Percentiles rank a stretch among this genome's conserved stretches.
phyloP scores from a whole-genome alignment of 1,140 invertebrate species.

The Drosophila paulistorum region DNA sequence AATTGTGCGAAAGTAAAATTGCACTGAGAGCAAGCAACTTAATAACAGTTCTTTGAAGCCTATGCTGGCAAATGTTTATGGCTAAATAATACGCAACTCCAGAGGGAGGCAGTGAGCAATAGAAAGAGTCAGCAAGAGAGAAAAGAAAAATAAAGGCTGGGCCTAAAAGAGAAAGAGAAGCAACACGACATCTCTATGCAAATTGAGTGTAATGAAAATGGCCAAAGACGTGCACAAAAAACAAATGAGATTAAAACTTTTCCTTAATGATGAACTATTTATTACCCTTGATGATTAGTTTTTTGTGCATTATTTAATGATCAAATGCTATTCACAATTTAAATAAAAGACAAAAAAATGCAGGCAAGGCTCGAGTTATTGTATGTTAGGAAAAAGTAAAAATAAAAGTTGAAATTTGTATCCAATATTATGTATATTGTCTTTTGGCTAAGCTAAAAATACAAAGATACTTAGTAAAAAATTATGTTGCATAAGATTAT shows the following conservation, averaged over 20 bases:
- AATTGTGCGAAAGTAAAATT: slow-evolving; percentile 50
- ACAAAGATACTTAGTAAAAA: too few relatives aligned
- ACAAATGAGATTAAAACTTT: background rate
- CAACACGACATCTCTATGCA: slow-evolving; percentile 31
- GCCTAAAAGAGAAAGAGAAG: background rate
- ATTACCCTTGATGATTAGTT: slow-evolving; percentile 1
- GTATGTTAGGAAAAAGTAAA: too few relatives aligned
- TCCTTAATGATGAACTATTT: background rate
- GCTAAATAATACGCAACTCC: slow-evolving; percentile 63
- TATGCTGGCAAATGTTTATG: slow-evolving; percentile 60
- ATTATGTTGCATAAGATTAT: too few relatives aligned
- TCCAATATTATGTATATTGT: too few relatives aligned
- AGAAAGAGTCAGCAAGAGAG: background rate
- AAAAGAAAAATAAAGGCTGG: background rate
- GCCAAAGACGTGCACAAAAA: background rate
- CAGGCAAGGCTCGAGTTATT: too few relatives aligned
- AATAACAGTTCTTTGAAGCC: slow-evolving; percentile 62
- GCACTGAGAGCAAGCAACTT: slow-evolving; percentile 33
- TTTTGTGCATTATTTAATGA: too few relatives aligned
- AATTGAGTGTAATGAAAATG: slow-evolving; percentile 70
- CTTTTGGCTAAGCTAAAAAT: too few relatives aligned
- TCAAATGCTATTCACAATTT: too few relatives aligned
- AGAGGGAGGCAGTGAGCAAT: background rate
- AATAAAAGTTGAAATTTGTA: too few relatives aligned
- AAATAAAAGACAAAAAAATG: too few relatives aligned